Evolutionary conservation across 30 jellyfish, hydroid and myxozoan genomes (phyloP).

Genomic region (Pseudorhiza aurosa): DNA sequence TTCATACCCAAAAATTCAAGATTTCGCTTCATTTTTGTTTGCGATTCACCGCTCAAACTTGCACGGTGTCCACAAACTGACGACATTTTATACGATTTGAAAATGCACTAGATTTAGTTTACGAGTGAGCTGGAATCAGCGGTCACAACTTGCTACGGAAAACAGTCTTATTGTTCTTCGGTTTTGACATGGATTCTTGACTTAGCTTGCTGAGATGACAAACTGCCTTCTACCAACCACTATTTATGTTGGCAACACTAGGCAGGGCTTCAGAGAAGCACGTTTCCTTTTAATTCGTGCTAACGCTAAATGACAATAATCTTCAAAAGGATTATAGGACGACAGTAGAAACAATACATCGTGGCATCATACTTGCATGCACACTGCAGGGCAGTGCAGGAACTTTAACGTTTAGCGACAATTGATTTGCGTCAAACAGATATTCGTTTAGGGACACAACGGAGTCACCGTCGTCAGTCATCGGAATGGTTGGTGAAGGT

Average conservation of each 20-base stretch:
- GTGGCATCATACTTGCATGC: background rate
- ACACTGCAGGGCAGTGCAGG: background rate
- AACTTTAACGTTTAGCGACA: background rate
- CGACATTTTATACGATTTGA: slow-evolving; percentile 25
- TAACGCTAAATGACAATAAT: background rate
- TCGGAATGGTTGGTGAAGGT: too few species aligned
- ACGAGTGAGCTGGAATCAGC: background rate
- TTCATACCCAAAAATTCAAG: slow-evolving; percentile 79
- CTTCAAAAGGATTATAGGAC: background rate
- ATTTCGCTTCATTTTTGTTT: slow-evolving; percentile 69
- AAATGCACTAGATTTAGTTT: background rate
- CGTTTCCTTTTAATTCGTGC: background rate
- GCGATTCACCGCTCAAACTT: slow-evolving; percentile 59
- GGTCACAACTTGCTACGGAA: slow-evolving; percentile 2
- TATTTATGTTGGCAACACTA: too few species aligned
- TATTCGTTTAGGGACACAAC: too few species aligned
- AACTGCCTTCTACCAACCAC: too few species aligned
- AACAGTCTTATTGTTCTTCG: background rate
- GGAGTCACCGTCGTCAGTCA: too few species aligned
- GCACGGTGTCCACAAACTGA: slow-evolving; percentile 14
- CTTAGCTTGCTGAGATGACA: background rate
- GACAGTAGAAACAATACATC: background rate
- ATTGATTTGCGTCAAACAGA: too few species aligned
- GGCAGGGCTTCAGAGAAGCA: background rate
- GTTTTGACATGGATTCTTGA: background rate